These are phyloP conservation scores for Echinarachnius parma DNA, from an alignment of 53 echinoderm and acorn worm genomes.

Conservation along the genomic window DNA sequence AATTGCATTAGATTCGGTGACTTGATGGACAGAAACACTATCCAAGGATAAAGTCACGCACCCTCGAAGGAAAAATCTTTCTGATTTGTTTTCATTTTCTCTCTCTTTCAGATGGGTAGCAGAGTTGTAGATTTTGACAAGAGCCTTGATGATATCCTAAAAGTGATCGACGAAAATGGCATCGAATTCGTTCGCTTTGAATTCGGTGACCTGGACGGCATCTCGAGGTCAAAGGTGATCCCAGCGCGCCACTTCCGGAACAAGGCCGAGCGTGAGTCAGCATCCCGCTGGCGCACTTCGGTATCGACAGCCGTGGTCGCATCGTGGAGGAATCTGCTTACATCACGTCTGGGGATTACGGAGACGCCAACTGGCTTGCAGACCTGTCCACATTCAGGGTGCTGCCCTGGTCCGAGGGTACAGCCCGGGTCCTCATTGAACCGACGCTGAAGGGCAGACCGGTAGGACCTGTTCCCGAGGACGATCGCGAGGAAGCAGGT, in stretches of 20 bases:
- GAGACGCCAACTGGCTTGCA: slow-evolving; percentile 59
- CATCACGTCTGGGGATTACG: slow-evolving; percentile 46
- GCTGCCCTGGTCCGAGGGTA: slow-evolving; percentile 67
- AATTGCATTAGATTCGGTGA: slow-evolving; percentile 40
- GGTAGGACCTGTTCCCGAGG: slow-evolving; percentile 50
- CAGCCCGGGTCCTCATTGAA: slow-evolving; percentile 64
- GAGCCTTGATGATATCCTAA: slow-evolving; percentile 7
- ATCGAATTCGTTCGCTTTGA: slow-evolving; percentile 61
- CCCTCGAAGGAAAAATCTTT: no score
- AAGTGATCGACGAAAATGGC: slow-evolving; percentile 27
- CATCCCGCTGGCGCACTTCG: slow-evolving; percentile 33
- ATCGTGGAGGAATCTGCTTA: slow-evolving; percentile 32
- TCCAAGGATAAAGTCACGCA: no score
- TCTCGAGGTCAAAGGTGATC: slow-evolving; percentile 58
- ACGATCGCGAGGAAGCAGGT: slow-evolving; percentile 63
- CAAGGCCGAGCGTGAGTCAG: slow-evolving; percentile 16
- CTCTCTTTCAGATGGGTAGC: no score
- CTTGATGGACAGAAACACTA: no score
- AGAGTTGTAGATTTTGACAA: no score
- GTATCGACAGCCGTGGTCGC: slow-evolving; percentile 11
- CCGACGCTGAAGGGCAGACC: slow-evolving; percentile 35
- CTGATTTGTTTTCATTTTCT: no score
- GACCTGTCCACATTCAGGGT: slow-evolving; percentile 61
- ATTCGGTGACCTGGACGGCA: slow-evolving; percentile 47
- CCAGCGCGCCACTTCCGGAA: slow-evolving; percentile 47